Evolutionary conservation across 2,888 invertebrate genomes (phyloP), one percentile per base, ranked within the genome.

Genomic region (Drosophila vallismaia): DNA sequence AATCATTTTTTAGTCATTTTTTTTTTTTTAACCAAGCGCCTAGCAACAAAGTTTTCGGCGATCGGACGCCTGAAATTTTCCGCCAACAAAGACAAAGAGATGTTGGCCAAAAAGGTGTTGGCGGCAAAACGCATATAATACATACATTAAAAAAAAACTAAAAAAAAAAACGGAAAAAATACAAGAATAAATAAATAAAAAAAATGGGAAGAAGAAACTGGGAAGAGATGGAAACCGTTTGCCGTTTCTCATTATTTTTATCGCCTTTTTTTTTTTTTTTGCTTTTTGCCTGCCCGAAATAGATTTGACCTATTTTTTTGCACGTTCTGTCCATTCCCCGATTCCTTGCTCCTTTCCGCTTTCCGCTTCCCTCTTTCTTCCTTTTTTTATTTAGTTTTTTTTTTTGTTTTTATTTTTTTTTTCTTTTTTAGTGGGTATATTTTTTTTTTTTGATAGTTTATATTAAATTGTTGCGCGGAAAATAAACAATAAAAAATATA

Each of bases 271-370:
- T 68, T 53, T 58, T n/a, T n/a, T n/a, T n/a, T n/a, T n/a, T n/a
- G n/a, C 10, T 33, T 33, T 33, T 53, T 63, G 33, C 19, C 52
- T 1, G 14, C 58, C 68, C 52, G 53, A 87, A 82, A 87, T 82
- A 82, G 88, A 87, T 87, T 82, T 82, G 81, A 82, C 81, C 81
- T 66, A 82, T 82, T 82, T 82, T 36, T 87, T 68, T 3, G 60
- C 68, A 70, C 63, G 63, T 64, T 64, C 60, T 60, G 59, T 60
- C 60, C 59, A 60, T 59, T 60, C 40, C 59, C 60, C 46, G 38
- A 60, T 60, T 60, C 45, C 45, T 60, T 45, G 48, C 48, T 29
- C 9, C 48, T 29, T 48, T 26, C 31, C 19, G 28, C 1, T 14
- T n/a, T 24, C 24, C 10, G 4, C 26, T 4, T 5, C 44, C 24